Base-by-base conservation (phyloP, 1,140 invertebrate species). In the Cylas formicarius region DNA sequence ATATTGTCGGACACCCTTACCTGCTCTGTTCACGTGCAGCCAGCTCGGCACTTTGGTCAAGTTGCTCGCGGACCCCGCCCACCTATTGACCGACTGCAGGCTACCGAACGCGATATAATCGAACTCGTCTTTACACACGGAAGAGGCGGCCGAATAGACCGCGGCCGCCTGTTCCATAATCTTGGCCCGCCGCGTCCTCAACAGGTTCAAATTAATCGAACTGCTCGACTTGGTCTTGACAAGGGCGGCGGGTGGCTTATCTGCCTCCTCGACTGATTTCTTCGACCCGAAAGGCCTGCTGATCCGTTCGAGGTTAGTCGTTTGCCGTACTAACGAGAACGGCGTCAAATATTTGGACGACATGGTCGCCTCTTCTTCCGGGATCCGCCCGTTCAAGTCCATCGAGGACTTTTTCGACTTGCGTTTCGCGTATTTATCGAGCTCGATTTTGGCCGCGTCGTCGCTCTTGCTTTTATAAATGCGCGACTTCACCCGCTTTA, bases 201-300 rank as follows among this genome's bases (percentile, higher is more conserved):
- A 26, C 42, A 60, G 36, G 29, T 54, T 65, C 36, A 66, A 53
- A 49, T 66, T 66, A 14, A 66, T 66, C 1, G 64, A 56, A 50
- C 64, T 66, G 41, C 62, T 64, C 13, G 62, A 64, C 48, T 66
- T 66, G 2, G 63, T 58, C 42, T 66, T 66, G 8, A 52, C 55
- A 22, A 66, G 43, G 21, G 57, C 31, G 2, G 64, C 62, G 13
- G 9, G 20, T 41, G 38, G 10, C 19, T 29, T 28, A 7, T 28
- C 22, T 10, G 21, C 9, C 18, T 48, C 48, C 10, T 50, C 52
- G 4, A 51, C 34, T 8, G 53, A 53, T 27, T 57, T 56, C 41
- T 51, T 45, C 5, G 51, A 44, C 8, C 57, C 60, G 11, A 56
- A 55, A 22, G 46, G 46, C 1, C 46, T 38, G 26, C 46, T 48